A percentile compares a stretch with the other conserved stretches of the same genome.
Evolutionary conservation across 64 coral and sea anemone species (phyloP).

Genomic region (Pocillopora damicornis): DNA sequence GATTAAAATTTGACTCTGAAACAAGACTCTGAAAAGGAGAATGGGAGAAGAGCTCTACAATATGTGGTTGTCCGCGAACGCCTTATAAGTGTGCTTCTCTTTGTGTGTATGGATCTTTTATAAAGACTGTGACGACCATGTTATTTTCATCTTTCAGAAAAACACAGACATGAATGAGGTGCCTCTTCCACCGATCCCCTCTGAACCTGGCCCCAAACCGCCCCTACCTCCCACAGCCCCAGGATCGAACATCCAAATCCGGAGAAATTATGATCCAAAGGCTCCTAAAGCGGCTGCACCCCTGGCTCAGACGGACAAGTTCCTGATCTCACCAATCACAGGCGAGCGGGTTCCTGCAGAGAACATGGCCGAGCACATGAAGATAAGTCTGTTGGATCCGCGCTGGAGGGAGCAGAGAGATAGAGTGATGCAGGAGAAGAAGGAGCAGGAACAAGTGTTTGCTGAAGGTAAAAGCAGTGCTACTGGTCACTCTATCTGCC

Average conservation of each 20-base stretch:
- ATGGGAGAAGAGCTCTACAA: too few relatives aligned
- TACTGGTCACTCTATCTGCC: too few relatives aligned
- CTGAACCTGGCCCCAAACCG: slow-evolving; percentile 64
- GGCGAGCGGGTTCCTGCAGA: slow-evolving; percentile 88
- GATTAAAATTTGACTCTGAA: too few relatives aligned
- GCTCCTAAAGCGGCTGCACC: slow-evolving; percentile 56
- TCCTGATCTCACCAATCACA: slow-evolving; percentile 93
- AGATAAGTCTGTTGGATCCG: slow-evolving; percentile 95
- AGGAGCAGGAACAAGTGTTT: slow-evolving; percentile 94
- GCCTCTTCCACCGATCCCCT: slow-evolving; percentile 30
- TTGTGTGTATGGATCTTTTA: background rate
- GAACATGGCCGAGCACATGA: slow-evolving; percentile 97
- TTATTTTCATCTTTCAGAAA: background rate
- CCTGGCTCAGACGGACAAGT: slow-evolving; percentile 61
- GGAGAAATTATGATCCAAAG: slow-evolving; percentile 91
- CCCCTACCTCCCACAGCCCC: slow-evolving; percentile 66
- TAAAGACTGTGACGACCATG: background rate
- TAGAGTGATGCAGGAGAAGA: slow-evolving; percentile 82
- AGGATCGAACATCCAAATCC: slow-evolving; percentile 65
- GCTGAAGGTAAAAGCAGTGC: slow-evolving; percentile 65
- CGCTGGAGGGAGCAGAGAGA: slow-evolving; percentile 96
- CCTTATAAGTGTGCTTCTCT: background rate
- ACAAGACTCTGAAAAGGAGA: too few relatives aligned
- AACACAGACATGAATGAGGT: slow-evolving; percentile 6
- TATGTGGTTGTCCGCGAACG: too few relatives aligned